Evolutionary conservation across 2,888 invertebrate genomes (phyloP).

Genomic region (Euphydryas editha): DNA sequence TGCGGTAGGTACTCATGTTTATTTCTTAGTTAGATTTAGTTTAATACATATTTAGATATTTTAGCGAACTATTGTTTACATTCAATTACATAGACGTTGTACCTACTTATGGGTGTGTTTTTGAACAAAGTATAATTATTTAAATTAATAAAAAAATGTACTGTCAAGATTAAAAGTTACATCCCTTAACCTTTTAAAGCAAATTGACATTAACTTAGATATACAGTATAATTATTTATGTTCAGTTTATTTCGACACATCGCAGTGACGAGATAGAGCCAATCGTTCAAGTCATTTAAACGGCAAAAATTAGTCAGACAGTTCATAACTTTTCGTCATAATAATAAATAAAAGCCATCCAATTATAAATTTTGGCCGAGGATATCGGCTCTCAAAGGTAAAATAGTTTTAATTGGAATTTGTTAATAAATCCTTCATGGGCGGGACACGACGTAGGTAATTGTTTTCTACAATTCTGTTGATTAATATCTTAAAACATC

Average conservation of each 20-base stretch:
- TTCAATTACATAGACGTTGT: too few relatives aligned
- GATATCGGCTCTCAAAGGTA: constrained; percentile 37
- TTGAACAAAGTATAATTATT: too few relatives aligned
- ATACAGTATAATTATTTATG: neutral
- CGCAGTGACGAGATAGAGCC: neutral
- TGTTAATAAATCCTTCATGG: constrained; percentile 40
- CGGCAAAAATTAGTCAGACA: constrained; percentile 17
- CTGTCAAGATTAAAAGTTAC: too few relatives aligned
- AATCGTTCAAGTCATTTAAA: constrained; percentile 16
- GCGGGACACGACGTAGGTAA: constrained; percentile 20
- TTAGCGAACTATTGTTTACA: too few relatives aligned
- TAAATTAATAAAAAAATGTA: too few relatives aligned
- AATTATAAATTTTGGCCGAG: constrained; percentile 41
- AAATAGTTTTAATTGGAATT: constrained; percentile 44
- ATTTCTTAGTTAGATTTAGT: too few relatives aligned
- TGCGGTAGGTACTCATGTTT: too few relatives aligned
- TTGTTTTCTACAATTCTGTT: constrained; percentile 8
- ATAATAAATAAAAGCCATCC: constrained; percentile 43
- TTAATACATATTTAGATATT: too few relatives aligned
- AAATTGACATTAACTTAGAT: too few relatives aligned
- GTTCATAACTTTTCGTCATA: constrained; percentile 36
- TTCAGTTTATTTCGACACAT: neutral
- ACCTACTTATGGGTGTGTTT: too few relatives aligned
- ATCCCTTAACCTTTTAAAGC: too few relatives aligned
- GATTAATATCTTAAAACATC: neutral